A percentile compares a stretch with the other conserved stretches of the same genome.
phyloP scores from a whole-genome alignment of 1,140 invertebrate genomes.

The Drosophila bocki region DNA sequence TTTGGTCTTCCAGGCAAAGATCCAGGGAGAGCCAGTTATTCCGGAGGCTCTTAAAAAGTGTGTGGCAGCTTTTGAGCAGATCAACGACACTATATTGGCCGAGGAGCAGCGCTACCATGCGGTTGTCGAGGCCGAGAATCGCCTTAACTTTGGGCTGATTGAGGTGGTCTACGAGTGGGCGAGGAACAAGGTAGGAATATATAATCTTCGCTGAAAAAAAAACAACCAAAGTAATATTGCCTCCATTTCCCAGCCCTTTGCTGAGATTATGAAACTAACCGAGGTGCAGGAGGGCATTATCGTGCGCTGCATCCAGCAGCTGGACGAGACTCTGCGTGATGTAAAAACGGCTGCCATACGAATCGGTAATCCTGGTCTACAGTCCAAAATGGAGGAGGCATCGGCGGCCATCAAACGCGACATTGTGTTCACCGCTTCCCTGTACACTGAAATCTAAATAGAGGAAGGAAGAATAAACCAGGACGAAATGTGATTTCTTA shows the following conservation, averaged over 20 bases:
- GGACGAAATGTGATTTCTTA: constrained; percentile 50
- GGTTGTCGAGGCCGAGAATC: constrained; percentile 72
- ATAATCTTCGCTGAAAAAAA: constrained; percentile 55
- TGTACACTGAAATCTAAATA: constrained; percentile 91
- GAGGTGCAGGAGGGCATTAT: constrained; percentile 99
- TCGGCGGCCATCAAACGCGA: constrained; percentile 97
- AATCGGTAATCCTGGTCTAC: constrained; percentile 96
- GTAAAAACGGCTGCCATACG: constrained; percentile 96
- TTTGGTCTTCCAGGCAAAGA: constrained; percentile 95
- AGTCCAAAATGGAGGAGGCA: constrained; percentile 98
- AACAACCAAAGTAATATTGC: background rate
- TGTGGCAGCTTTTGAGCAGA: constrained; percentile 75
- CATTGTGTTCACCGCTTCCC: constrained; percentile 98
- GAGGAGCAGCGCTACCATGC: constrained; percentile 72
- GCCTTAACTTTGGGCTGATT: constrained; percentile 96
- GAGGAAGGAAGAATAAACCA: constrained; percentile 4
- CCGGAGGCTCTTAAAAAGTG: constrained; percentile 86
- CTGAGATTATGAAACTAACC: constrained; percentile 96
- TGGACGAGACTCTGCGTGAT: constrained; percentile 97
- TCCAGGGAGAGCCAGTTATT: constrained; percentile 85
- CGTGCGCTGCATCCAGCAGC: constrained; percentile 97
- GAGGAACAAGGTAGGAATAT: constrained; percentile 89
- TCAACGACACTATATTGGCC: constrained; percentile 73
- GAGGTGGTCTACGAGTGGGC: constrained; percentile 99
- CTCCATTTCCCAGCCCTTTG: constrained; percentile 88